These are phyloP conservation scores for Corythoichthys intestinalis DNA, from an alignment of 2,113 vertebrate genomes.

Conservation along the genomic window DNA sequence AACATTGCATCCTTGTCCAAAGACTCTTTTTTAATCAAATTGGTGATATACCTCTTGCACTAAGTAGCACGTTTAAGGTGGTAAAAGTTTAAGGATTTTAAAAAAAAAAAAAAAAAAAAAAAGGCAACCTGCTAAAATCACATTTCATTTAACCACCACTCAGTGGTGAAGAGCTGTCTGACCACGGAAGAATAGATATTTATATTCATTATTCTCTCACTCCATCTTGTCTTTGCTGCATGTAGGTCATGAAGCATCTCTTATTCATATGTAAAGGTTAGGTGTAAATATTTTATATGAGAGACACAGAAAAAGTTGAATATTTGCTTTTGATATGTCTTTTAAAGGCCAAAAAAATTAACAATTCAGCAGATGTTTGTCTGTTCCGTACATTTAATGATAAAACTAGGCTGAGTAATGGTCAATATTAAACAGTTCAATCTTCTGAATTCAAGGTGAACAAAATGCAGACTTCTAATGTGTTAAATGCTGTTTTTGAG, in stretches of 20 bases:
- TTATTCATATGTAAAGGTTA: slow-evolving; percentile 7
- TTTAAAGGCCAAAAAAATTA: background rate
- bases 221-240: slow-evolving; percentile 31
- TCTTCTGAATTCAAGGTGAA: background rate
- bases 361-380: background rate
- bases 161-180: slow-evolving; percentile 23
- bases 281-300: slow-evolving; percentile 11
- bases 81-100: no score
- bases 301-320: background rate
- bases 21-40: no score
- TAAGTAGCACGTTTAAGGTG: no score
- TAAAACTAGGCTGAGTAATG: background rate
- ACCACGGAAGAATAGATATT: slow-evolving; percentile 18
- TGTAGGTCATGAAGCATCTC: slow-evolving; percentile 29
- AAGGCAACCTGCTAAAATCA: slow-evolving; percentile 22
- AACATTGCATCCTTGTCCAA: no score
- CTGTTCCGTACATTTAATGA: background rate
- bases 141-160: slow-evolving; percentile 37
- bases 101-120: background rate
- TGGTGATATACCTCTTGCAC: no score
- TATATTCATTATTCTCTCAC: slow-evolving; percentile 40
- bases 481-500: background rate
- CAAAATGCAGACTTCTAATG: background rate
- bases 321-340: slow-evolving; percentile 2
- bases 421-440: background rate